Conservation (phyloP, 2,888 invertebrate species). For the Euplexia lucipara region DNA sequence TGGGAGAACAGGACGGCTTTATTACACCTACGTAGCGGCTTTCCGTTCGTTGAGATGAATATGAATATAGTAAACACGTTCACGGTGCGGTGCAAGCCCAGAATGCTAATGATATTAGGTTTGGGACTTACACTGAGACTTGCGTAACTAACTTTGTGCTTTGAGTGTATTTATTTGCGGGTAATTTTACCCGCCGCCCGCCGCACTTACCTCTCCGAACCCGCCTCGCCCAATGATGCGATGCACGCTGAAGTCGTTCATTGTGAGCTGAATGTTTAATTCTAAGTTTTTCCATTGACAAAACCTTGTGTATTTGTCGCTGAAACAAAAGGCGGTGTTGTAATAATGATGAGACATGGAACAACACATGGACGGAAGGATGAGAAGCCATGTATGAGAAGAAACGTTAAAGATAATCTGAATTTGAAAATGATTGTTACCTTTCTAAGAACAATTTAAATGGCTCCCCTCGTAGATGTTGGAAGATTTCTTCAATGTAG, state of each 20-base stretch:
- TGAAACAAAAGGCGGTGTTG: constrained; percentile 88
- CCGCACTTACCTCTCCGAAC: constrained; percentile 96
- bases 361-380: no score
- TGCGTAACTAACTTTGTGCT: constrained; percentile 60
- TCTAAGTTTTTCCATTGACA: constrained; percentile 99
- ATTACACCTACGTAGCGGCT: constrained; percentile 72
- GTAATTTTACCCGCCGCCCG: constrained; percentile 36
- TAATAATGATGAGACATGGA: background rate
- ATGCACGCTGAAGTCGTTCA: constrained; percentile 99
- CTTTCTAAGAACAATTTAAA: constrained; percentile 99
- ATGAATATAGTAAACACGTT: constrained; percentile 71
- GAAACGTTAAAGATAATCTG: background rate
- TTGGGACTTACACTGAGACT: constrained; percentile 58
- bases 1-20: constrained; percentile 65
- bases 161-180: constrained; percentile 46
- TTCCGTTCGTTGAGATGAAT: constrained; percentile 72
- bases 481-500: constrained; percentile 99
- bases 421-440: constrained; percentile 90
- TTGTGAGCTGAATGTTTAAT: constrained; percentile 99
- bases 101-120: constrained; percentile 69
- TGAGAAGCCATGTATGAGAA: background rate
- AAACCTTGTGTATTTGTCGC: constrained; percentile 99
- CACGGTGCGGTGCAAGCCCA: constrained; percentile 59
- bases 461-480: constrained; percentile 98
- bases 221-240: constrained; percentile 99